Evolutionary conservation across 37 sponge, comb jelly and placozoan genomes (phyloP), one percentile per base, ranked within the genome.

Genomic region (Theonella swinhoei): DNA sequence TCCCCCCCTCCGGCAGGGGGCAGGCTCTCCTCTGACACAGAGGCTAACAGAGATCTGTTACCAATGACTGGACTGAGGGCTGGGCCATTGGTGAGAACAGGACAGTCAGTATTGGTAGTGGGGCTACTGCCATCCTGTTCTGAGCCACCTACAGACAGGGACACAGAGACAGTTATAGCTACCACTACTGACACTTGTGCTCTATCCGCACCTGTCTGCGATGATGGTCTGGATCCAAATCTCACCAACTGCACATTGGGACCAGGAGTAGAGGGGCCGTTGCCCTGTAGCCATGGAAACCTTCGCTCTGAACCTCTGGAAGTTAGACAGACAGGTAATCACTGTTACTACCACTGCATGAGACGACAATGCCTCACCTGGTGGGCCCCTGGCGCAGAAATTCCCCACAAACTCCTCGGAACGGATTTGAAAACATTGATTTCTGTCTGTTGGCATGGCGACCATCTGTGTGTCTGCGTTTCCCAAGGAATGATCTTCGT

Each of bases 391-490:
- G 54, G 7, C 54, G 54, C 7, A 7, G 7, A 47, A 47, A 47
- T 14, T 47, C 54, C 14, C 54, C 54, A 7, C 54, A 7, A 17
- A 17, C 14, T 17, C 54, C 54, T 14, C 54, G 7, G 54, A 47
- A 47, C 54, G 54, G 54, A 47, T 47, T 47, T 7, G 54, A 17
- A 14, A 47, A 47, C 14, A 47, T 17, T 14, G 54, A 47, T 14
- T 14, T 47, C 11, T 47, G 54, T 47, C 54, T n/a, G n/a, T n/a
- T n/a, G n/a, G n/a, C 54, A 47, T 47, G 54, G 54, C 54, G 54
- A 47, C 54, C 54, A 33, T 68, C 69, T 20, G 69, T 68, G 33
- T 68, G 69, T 29, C 69, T 68, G 32, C 69, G 30, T 29, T 1
- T 20, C 32, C 33, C 20, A 33, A 68, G 69, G 33, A 68, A 32